These are phyloP conservation scores for Stigmatopora argus DNA, from an alignment of 2,113 vertebrate species.

Conservation along the genomic window DNA sequence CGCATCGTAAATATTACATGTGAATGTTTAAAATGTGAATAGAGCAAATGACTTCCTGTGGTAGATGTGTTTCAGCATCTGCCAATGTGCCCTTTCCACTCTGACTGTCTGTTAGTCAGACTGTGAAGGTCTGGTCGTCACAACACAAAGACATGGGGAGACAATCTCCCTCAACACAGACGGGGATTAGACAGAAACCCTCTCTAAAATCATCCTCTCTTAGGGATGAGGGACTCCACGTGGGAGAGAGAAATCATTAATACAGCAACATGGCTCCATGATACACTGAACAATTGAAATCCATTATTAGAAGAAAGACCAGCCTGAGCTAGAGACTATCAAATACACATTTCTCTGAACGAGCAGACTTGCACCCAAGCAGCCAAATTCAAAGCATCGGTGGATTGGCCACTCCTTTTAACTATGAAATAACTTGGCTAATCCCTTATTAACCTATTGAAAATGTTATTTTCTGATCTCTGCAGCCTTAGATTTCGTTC, in stretches of 20 bases:
- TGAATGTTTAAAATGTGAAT: background rate
- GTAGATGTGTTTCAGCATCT: background rate
- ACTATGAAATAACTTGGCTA: too few species aligned
- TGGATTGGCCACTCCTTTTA: too few species aligned
- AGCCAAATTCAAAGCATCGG: too few species aligned
- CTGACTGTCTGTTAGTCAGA: constrained; percentile 26
- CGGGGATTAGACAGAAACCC: constrained; percentile 9
- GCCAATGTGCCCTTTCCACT: constrained; percentile 6
- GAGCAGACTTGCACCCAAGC: too few species aligned
- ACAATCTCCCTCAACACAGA: constrained; percentile 20
- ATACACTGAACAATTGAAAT: background rate
- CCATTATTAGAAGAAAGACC: background rate
- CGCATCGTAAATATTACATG: background rate
- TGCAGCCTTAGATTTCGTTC: too few species aligned
- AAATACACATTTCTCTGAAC: background rate
- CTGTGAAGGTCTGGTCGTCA: constrained; percentile 22
- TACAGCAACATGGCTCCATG: background rate
- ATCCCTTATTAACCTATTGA: too few species aligned
- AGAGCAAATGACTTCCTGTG: background rate
- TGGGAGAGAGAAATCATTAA: background rate
- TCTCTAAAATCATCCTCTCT: constrained; percentile 6
- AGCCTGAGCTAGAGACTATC: background rate
- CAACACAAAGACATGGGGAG: constrained; percentile 15
- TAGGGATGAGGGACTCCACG: background rate
- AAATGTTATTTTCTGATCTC: too few species aligned